phyloP scores from a whole-genome alignment of 2,113 vertebrate genomes.

The Sminthopsis crassicaudata region DNA sequence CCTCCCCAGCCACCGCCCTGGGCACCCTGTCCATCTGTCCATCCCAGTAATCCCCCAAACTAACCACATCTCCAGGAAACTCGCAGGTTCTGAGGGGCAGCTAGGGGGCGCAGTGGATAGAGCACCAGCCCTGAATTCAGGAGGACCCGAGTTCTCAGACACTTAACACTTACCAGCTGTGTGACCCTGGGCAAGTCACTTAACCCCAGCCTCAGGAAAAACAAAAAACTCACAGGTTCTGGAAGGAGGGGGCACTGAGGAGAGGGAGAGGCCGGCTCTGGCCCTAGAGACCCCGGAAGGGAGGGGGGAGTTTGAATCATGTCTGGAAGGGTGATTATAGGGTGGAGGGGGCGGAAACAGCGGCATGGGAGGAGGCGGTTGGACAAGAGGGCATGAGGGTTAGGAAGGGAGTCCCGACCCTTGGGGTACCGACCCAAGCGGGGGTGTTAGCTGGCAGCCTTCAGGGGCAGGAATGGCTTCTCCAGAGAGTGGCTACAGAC shows the following conservation, averaged over 20 bases:
- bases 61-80: too few relatives aligned
- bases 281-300: background rate
- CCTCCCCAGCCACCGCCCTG: too few relatives aligned
- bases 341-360: background rate
- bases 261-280: background rate
- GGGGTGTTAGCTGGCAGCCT: background rate
- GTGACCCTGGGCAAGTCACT: too few relatives aligned
- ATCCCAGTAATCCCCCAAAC: too few relatives aligned
- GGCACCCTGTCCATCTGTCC: too few relatives aligned
- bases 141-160: too few relatives aligned
- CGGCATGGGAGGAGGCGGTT: background rate
- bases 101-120: too few relatives aligned
- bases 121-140: too few relatives aligned
- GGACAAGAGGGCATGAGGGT: background rate
- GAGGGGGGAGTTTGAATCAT: background rate
- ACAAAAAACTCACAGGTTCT: too few relatives aligned
- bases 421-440: background rate
- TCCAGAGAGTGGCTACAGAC: background rate
- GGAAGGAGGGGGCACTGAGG: too few relatives aligned
- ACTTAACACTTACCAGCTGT: too few relatives aligned
- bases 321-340: background rate
- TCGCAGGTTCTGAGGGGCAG: background rate
- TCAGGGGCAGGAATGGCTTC: background rate
- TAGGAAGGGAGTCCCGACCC: background rate
- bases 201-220: too few relatives aligned